Percentiles rank a stretch among this genome's conserved stretches.
phyloP scores from a whole-genome alignment of 2,113 vertebrate species.

The Pygoscelis adeliae region DNA sequence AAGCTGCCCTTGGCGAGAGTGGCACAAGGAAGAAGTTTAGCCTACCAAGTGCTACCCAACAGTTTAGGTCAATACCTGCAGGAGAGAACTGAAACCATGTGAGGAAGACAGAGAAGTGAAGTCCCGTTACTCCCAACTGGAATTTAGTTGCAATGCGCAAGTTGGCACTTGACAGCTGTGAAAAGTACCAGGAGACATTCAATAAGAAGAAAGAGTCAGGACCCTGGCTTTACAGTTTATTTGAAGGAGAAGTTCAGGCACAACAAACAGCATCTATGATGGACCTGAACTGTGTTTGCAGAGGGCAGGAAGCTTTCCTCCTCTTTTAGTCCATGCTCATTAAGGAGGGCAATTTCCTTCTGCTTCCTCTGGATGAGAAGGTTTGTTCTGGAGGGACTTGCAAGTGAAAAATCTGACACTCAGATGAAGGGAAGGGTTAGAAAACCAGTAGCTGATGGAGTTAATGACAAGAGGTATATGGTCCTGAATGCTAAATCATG shows the following conservation, averaged over 20 bases:
- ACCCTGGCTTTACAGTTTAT: background rate
- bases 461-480: background rate
- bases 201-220: background rate
- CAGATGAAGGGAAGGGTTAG: constrained; percentile 12
- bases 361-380: constrained; percentile 7
- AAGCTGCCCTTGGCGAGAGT: background rate
- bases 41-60: background rate
- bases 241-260: constrained; percentile 27
- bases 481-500: background rate
- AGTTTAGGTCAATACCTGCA: background rate
- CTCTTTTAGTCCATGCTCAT: background rate
- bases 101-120: background rate
- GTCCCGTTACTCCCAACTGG: background rate
- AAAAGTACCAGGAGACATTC: background rate
- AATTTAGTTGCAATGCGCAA: background rate
- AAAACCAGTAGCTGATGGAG: constrained; percentile 52
- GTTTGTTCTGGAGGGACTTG: background rate
- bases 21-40: background rate
- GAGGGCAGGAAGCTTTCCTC: background rate
- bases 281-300: background rate
- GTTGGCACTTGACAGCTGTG: background rate
- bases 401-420: constrained; percentile 51
- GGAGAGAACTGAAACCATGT: background rate
- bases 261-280: background rate
- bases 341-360: constrained; percentile 43